Base-by-base conservation (phyloP, 2,888 invertebrate species). In the Hartigia nigra region DNA sequence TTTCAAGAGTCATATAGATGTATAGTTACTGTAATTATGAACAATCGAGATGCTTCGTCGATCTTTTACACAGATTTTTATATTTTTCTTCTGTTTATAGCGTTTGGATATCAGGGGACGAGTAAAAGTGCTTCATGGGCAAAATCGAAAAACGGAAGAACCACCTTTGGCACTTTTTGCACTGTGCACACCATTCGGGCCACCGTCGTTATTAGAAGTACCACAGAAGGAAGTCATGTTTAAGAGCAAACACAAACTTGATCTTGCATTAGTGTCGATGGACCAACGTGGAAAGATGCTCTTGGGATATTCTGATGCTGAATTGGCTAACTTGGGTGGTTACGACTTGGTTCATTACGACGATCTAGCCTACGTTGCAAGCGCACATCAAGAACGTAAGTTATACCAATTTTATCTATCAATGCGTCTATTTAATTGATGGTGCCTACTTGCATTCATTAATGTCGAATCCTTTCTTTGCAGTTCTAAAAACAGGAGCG, bases 221-320 rank as follows among this genome's bases (percentile, higher is more conserved):
- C 98, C 99, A 5, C 98, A 99, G 90, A 98, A 99, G 91, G 99
- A 99, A 93, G 97, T 99, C 87, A 99, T 99, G 96, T 98, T 99
- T 93, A 99, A 99, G 93, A 98, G 98, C 92, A 99, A 99, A 93
- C 99, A 99, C 93, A 98, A 99, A 91, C 94, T 99, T 88, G 99
- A 99, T 92, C 95, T 99, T 80, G 96, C 97, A 82, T 94, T 99
- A 84, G 97, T 99, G 86, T 98, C 98, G 74, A 98, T 99, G 98
- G 99, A 99, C 93, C 98, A 97, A 93, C 95, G 98, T 88, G 99
- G 99, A 81, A 98, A 98, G 92, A 96, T 98, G 94, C 94, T 99
- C 83, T 94, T 99, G 83, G 98, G 98, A 23, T 99, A 98, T 92
- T 96, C 97, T 0, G 99, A 99, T 91, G 94, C 96, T 2, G 99